Evolutionary conservation across 2,888 invertebrate species (phyloP).

Genomic region (Synanthedon myopaeformis): DNA sequence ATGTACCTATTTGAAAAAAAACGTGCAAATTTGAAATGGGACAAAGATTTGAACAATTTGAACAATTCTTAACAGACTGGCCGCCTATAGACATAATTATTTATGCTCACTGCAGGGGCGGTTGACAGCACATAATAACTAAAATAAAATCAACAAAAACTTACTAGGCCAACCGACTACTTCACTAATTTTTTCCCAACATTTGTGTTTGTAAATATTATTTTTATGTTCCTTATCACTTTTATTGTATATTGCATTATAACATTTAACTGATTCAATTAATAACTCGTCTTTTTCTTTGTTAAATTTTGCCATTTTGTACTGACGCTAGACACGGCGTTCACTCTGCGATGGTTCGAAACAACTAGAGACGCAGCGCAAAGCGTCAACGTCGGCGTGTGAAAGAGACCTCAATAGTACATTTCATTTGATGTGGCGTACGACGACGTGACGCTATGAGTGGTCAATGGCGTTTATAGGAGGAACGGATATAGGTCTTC

Average conservation of each 20-base stretch:
- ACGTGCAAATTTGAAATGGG: too few relatives aligned
- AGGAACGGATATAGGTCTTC: not conserved
- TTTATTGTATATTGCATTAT: not conserved
- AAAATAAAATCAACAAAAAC: too few relatives aligned
- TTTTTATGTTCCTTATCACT: conserved; percentile 1
- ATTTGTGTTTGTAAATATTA: not conserved
- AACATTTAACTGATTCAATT: not conserved
- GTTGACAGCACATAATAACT: too few relatives aligned
- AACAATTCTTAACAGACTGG: too few relatives aligned
- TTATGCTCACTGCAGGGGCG: too few relatives aligned
- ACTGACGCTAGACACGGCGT: not conserved
- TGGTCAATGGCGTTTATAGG: not conserved
- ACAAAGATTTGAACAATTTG: too few relatives aligned
- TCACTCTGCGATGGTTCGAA: not conserved
- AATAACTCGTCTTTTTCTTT: conserved; percentile 1
- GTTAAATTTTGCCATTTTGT: conserved; percentile 1
- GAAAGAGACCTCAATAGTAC: conserved; percentile 1
- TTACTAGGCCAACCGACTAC: too few relatives aligned
- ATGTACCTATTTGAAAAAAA: too few relatives aligned
- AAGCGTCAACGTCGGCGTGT: conserved; percentile 1
- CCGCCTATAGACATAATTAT: too few relatives aligned
- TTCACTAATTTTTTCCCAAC: not conserved
- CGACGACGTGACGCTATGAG: not conserved
- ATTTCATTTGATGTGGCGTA: conserved; percentile 1
- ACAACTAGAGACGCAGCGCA: conserved; percentile 1